phyloP scores from a whole-genome alignment of 2,888 invertebrate species.

The Stramonita haemastoma region DNA sequence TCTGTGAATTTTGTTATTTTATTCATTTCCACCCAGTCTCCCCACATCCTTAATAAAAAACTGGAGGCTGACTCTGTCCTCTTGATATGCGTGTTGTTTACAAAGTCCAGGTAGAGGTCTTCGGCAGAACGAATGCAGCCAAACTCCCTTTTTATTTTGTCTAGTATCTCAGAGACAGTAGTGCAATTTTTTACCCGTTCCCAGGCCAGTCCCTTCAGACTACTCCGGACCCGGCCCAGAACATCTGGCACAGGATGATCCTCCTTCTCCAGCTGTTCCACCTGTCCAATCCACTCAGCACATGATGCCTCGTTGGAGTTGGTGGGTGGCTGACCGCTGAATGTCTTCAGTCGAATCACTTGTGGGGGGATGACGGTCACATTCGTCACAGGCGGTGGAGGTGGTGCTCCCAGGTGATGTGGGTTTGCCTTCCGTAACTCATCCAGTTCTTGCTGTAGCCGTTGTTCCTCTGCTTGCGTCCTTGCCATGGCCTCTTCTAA shows the following conservation, averaged over 20 bases:
- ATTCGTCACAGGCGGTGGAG: background rate
- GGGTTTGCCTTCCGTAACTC: background rate
- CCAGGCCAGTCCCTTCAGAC: background rate
- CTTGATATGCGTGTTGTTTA: background rate
- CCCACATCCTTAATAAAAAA: background rate
- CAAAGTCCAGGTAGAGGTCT: background rate
- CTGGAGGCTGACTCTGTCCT: background rate
- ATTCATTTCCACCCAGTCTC: background rate
- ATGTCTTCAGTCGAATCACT: background rate
- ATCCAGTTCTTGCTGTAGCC: background rate
- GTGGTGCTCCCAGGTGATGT: too few relatives aligned
- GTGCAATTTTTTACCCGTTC: background rate
- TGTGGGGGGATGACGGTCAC: background rate
- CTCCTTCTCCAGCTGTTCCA: background rate
- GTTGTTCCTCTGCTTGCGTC: too few relatives aligned
- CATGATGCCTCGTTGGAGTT: background rate
- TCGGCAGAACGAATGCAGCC: background rate
- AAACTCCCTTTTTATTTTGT: background rate
- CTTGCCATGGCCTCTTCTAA: too few relatives aligned
- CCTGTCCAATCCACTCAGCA: background rate
- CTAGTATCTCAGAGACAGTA: background rate
- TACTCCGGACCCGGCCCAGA: background rate
- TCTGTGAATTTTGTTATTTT: background rate
- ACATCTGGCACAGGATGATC: background rate
- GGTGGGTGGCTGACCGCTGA: background rate